phyloP scores from a whole-genome alignment of 2,797 vertebrate genomes.

The Tolypeutes matacus region DNA sequence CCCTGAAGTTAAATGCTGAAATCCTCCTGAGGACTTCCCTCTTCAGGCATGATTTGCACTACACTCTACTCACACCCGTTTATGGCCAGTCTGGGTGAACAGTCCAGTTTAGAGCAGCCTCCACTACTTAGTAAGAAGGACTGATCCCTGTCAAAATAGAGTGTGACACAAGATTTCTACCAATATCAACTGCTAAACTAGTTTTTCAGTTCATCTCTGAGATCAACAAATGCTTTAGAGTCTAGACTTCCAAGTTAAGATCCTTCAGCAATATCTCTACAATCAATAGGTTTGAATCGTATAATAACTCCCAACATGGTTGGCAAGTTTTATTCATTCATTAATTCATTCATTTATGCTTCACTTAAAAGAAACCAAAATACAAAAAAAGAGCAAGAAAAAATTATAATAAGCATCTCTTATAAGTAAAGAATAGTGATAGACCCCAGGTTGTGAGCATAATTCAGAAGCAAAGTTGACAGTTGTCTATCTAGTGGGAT shows the following conservation, averaged over 20 bases:
- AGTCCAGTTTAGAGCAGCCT: neutral
- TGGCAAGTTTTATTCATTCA: neutral
- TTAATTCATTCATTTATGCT: neutral
- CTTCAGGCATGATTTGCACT: neutral
- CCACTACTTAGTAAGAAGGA: neutral
- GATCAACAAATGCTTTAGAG: neutral
- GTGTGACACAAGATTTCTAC: neutral
- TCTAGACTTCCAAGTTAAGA: neutral
- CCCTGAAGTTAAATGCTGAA: neutral
- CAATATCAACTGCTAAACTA: neutral
- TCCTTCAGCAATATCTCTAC: neutral
- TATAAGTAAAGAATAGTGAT: neutral
- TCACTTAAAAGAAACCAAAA: neutral
- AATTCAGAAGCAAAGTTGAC: neutral
- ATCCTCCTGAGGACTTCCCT: neutral
- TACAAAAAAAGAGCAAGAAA: neutral
- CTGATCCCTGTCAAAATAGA: neutral
- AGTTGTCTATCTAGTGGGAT: neutral
- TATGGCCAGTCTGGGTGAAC: neutral
- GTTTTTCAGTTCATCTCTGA: neutral
- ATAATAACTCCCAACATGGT: conserved; percentile 7
- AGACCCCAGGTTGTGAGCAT: neutral
- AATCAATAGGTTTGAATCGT: neutral
- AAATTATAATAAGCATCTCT: neutral
- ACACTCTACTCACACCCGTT: neutral